Percentiles rank a stretch among this genome's conserved stretches.
Evolutionary conservation across 2,797 vertebrate species (phyloP).

Genomic region (Labeo calbasu): DNA sequence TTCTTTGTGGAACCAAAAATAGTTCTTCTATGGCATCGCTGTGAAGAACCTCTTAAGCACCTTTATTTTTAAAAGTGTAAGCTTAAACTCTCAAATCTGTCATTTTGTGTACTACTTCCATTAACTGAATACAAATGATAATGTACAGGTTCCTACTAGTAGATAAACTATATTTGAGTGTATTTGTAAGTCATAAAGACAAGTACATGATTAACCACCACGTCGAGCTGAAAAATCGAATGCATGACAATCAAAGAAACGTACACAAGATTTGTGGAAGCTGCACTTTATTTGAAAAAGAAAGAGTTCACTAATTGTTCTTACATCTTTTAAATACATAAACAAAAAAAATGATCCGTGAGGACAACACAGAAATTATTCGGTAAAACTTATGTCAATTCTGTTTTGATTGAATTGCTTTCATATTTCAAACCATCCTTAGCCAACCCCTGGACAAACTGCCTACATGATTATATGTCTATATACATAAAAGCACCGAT

Average conservation of each 20-base stretch:
- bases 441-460: conserved; percentile 80
- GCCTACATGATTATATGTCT: conserved; percentile 78
- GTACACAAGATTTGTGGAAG: conserved; percentile 87
- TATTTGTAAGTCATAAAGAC: conserved; percentile 13
- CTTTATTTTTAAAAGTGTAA: background rate
- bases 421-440: conserved; percentile 90
- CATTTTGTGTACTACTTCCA: background rate
- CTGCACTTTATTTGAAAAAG: conserved; percentile 99
- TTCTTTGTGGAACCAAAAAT: too few relatives aligned
- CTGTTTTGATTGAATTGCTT: conserved; percentile 96
- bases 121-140: background rate
- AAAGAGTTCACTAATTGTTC: conserved; percentile 91
- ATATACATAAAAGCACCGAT: conserved; percentile 93
- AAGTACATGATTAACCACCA: background rate
- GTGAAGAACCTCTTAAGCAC: too few relatives aligned
- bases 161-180: background rate
- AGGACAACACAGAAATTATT: conserved; percentile 97
- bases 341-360: conserved; percentile 84
- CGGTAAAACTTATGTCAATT: conserved; percentile 86
- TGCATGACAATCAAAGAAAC: background rate
- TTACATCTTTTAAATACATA: conserved; percentile 97
- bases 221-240: background rate
- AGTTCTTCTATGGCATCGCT: too few relatives aligned
- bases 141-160: background rate
- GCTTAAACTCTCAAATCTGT: background rate